phyloP scores from a whole-genome alignment of 2,797 vertebrate species.

The Bucorvus abyssinicus region DNA sequence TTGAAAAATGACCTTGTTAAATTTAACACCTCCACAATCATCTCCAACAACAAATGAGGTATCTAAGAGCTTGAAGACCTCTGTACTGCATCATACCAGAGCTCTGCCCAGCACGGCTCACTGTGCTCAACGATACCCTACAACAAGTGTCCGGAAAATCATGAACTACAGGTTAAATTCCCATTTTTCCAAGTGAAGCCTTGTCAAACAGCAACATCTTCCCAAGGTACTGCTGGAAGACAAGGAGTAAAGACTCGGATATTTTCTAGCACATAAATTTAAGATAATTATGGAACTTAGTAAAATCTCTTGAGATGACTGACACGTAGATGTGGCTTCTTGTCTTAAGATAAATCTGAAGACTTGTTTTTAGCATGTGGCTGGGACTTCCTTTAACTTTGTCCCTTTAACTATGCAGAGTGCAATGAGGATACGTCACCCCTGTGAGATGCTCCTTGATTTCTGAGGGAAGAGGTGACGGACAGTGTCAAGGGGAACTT shows the following conservation, averaged over 20 bases:
- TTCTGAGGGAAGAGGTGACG: neutral
- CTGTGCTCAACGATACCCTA: neutral
- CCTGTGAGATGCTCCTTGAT: neutral
- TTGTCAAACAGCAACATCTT: no score
- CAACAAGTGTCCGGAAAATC: neutral
- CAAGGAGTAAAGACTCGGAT: neutral
- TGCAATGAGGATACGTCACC: neutral
- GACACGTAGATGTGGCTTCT: rapidly evolving
- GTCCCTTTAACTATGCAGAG: neutral
- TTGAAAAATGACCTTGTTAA: neutral
- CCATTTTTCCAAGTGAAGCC: neutral
- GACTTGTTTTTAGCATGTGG: neutral
- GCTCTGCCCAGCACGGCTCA: neutral
- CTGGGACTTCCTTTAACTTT: neutral
- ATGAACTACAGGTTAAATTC: rapidly evolving
- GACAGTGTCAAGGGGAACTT: neutral
- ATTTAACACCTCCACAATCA: neutral
- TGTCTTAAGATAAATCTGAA: neutral
- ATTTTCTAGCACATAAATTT: neutral
- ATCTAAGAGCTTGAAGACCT: neutral
- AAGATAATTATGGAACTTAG: neutral
- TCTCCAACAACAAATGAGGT: neutral
- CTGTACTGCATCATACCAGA: neutral
- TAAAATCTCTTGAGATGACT: neutral
- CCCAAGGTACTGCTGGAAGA: neutral